phyloP scores from a whole-genome alignment of 2,797 vertebrate genomes.

The Phylloscopus collybita region DNA sequence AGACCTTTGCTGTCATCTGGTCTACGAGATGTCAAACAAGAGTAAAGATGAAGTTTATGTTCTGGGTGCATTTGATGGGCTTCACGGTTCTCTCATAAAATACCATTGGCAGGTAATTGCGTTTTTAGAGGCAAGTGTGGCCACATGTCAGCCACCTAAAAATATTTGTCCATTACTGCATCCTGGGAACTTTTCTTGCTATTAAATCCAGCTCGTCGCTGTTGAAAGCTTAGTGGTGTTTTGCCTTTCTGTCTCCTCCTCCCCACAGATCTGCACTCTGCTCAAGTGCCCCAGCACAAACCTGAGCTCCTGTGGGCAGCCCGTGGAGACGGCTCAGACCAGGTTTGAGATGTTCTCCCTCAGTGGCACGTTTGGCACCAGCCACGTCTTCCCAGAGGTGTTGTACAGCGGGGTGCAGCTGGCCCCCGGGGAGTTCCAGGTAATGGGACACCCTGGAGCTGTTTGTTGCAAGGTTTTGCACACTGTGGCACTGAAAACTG shows the following conservation, averaged over 20 bases:
- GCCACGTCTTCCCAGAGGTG: constrained; percentile 77
- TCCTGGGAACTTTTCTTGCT: not conserved
- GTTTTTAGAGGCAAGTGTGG: not conserved
- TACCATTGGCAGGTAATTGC: constrained; percentile 76
- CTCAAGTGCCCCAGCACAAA: constrained; percentile 68
- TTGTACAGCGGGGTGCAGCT: constrained; percentile 71
- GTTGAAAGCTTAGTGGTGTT: not conserved
- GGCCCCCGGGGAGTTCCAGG: constrained; percentile 74
- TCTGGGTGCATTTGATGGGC: constrained; percentile 72
- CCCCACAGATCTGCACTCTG: constrained; percentile 67
- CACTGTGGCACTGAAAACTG: not conserved
- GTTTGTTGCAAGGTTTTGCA: not conserved
- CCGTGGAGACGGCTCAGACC: constrained; percentile 53
- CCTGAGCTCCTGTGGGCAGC: constrained; percentile 57
- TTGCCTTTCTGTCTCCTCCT: not conserved
- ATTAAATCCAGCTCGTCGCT: not conserved
- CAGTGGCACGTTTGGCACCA: constrained; percentile 74
- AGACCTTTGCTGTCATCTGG: constrained; percentile 73
- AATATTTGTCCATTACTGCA: not conserved
- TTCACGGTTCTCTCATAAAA: constrained; percentile 68
- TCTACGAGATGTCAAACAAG: constrained; percentile 62
- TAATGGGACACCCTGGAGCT: not conserved
- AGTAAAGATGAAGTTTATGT: constrained; percentile 65
- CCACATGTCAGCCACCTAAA: not conserved
- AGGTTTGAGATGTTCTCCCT: constrained; percentile 76